Base-by-base conservation (phyloP, 2,113 vertebrate genomes). In the Pantherophis guttatus region DNA sequence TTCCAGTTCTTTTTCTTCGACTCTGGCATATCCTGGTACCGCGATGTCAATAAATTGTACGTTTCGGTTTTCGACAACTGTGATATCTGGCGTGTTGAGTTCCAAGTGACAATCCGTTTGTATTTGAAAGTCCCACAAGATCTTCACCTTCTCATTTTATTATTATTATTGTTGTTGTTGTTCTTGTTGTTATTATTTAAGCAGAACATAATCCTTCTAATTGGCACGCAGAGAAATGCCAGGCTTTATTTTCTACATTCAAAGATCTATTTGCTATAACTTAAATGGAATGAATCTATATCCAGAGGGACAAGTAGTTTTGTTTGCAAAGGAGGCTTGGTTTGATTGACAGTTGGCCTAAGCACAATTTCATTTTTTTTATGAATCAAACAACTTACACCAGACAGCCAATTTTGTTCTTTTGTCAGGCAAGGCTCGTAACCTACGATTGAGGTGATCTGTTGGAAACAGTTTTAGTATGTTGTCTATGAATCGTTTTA, bases 311-410 rank as follows among this genome's bases (percentile, higher is more conserved):
- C 65, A 5, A 70, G 5, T 0, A 0, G 10, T 94, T 92, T 48
- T 95, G 39, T 88, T 93, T 94, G 92, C 91, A 91, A 91, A 94
- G 86, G 55, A 26, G 19, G 7, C 6, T 13, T 33, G 13, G n/a
- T 52, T 59, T 91, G 92, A 91, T 65, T 91, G 65, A n/a, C 89
- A 89, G 70, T 13, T 91, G 55, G 87, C 57, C 92, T 91, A 92
- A 87, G 87, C 44, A 48, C 93, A 86, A 92, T 93, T 91, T 90
- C n/a, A 54, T 65, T 23, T 29, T 89, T 33, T 90, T 39, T 90
- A 91, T 24, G 29, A 86, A 86, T 92, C 85, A 92, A 92, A 91
- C 70, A 52, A 9, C 92, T 95, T 95, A 94, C 48, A 54, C 95
- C 93, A 96, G 50, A 58, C 92, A 91, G 88, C 4, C 48, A 55